Conservation (phyloP, 2,113 vertebrate species). For the Synodontis membranacea region DNA sequence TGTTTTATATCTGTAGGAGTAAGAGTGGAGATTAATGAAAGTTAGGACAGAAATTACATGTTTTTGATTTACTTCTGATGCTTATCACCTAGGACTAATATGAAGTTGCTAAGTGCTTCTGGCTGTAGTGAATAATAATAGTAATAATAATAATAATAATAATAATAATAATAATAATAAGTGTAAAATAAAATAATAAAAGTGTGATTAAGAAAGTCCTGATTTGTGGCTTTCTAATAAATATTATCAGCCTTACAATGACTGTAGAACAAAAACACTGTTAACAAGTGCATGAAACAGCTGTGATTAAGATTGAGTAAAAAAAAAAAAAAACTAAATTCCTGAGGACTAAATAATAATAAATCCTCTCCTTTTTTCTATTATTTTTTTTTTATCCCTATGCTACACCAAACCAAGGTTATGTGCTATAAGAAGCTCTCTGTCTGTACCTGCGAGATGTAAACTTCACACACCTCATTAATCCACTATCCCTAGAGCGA, state of each 20-base stretch:
- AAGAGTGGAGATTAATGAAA: neutral
- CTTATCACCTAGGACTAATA: neutral
- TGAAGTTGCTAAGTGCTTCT: neutral
- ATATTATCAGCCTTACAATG: neutral
- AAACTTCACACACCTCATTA: constrained; percentile 32
- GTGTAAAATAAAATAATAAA: too few relatives aligned
- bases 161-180: too few relatives aligned
- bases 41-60: neutral
- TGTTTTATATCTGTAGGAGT: neutral
- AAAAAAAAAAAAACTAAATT: neutral
- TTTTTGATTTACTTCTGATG: neutral
- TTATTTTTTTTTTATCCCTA: neutral
- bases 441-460: neutral
- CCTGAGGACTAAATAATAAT: neutral
- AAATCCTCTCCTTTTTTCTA: neutral
- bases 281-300: constrained; percentile 11
- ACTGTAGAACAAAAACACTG: neutral
- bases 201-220: too few relatives aligned
- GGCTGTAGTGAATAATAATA: neutral
- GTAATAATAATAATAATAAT: too few relatives aligned
- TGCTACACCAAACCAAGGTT: neutral
- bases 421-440: neutral
- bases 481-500: neutral
- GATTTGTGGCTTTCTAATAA: neutral
- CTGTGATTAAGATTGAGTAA: neutral